Percentiles rank a stretch among this genome's conserved stretches.
phyloP scores from a whole-genome alignment of 2,888 invertebrate species.

The Drosophila melanosoma region DNA sequence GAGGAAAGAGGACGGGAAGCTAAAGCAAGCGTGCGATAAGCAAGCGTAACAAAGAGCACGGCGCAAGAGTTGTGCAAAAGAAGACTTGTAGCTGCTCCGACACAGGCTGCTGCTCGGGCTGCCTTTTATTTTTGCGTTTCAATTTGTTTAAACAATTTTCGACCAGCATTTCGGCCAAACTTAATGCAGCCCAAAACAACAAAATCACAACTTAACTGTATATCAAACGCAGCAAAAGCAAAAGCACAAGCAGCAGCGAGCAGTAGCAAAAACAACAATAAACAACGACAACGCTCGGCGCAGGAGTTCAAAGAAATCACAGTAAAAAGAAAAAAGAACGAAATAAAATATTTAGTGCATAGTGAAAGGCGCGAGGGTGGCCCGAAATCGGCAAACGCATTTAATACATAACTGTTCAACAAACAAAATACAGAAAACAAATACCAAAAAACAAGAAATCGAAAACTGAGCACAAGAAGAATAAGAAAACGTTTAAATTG shows the following conservation, averaged over 20 bases:
- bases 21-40: conserved; percentile 37
- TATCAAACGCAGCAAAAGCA: not conserved
- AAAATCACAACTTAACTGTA: not conserved
- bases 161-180: conserved; percentile 1
- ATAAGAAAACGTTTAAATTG: conserved; percentile 1
- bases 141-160: conserved; percentile 69
- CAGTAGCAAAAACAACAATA: conserved; percentile 7
- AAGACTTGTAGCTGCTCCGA: conserved; percentile 76
- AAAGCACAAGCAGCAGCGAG: conserved; percentile 1
- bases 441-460: too few species aligned
- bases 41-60: conserved; percentile 65
- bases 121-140: conserved; percentile 58
- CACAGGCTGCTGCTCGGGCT: conserved; percentile 33
- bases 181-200: conserved; percentile 1
- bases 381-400: conserved; percentile 11
- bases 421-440: not conserved
- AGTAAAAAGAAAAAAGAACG: conserved; percentile 10
- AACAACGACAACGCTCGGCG: conserved; percentile 1
- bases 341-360: conserved; percentile 22
- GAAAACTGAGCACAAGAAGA: conserved; percentile 9
- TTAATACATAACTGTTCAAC: conserved; percentile 18
- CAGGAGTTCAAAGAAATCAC: conserved; percentile 13
- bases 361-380: conserved; percentile 42
- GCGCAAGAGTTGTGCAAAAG: conserved; percentile 75
- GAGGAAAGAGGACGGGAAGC: conserved; percentile 8